phyloP scores from a whole-genome alignment of 2,797 vertebrate species.

The Sebastes cheni region DNA sequence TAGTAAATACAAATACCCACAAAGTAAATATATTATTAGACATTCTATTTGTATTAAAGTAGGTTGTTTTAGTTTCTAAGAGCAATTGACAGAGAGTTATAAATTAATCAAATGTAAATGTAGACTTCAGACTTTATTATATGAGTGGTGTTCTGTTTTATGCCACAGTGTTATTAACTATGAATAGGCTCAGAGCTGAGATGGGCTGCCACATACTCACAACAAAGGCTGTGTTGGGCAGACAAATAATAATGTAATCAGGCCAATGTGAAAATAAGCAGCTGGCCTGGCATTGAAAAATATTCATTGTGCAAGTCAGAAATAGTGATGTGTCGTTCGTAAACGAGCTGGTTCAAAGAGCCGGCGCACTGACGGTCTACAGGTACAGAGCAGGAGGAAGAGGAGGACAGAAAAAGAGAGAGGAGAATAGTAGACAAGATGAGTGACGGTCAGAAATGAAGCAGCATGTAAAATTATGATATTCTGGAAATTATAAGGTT shows the following conservation, averaged over 20 bases:
- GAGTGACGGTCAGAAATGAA: too few relatives aligned
- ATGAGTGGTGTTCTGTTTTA: neutral
- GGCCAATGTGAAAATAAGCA: slow-evolving; percentile 30
- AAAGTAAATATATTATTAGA: neutral
- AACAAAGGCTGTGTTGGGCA: slow-evolving; percentile 20
- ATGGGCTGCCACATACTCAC: neutral
- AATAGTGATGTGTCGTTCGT: neutral
- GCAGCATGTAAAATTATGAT: too few relatives aligned
- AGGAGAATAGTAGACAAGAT: too few relatives aligned
- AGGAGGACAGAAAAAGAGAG: too few relatives aligned
- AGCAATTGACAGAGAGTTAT: neutral
- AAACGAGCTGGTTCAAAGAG: too few relatives aligned
- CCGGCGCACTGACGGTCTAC: too few relatives aligned
- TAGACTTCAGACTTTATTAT: neutral
- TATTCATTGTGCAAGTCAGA: neutral
- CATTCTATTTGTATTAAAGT: neutral
- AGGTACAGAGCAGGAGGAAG: too few relatives aligned
- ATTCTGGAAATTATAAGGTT: too few relatives aligned
- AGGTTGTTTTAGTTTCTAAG: neutral
- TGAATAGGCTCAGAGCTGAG: neutral
- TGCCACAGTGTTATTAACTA: neutral
- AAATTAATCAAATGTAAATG: neutral
- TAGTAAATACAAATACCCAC: neutral
- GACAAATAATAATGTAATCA: slow-evolving; percentile 24
- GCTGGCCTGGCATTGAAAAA: slow-evolving; percentile 8